Evolutionary conservation across 2,797 vertebrate genomes (phyloP).

Genomic region (Mus caroli): DNA sequence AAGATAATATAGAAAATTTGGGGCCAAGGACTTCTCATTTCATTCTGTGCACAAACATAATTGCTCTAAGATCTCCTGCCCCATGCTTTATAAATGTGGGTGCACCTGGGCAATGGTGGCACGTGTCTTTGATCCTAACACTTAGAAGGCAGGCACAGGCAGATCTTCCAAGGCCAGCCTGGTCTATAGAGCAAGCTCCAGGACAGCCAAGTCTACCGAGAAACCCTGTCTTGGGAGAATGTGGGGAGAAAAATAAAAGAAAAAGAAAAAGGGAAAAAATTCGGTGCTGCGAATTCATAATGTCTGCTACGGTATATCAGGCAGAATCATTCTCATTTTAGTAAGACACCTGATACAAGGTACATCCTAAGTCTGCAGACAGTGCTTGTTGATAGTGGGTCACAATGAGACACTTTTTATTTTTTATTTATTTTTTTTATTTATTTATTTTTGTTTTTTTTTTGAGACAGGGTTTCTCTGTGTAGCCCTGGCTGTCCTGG

Average conservation of each 20-base stretch:
- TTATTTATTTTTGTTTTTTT: too few species aligned
- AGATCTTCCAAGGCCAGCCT: background rate
- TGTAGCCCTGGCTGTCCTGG: too few species aligned
- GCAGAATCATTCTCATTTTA: background rate
- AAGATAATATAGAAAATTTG: slow-evolving; percentile 15
- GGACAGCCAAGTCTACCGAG: background rate
- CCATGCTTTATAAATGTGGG: background rate
- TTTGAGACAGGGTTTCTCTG: too few species aligned
- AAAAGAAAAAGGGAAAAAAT: background rate
- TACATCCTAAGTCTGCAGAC: background rate
- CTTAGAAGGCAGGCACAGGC: background rate
- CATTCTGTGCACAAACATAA: background rate
- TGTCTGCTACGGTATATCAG: background rate
- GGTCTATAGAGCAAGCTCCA: background rate
- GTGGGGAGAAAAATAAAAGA: background rate
- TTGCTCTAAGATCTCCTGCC: background rate
- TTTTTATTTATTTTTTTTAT: too few species aligned
- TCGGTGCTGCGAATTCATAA: background rate
- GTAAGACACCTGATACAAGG: background rate
- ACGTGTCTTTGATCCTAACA: background rate
- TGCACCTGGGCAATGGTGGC: background rate
- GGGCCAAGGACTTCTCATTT: background rate
- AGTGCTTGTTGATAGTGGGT: background rate
- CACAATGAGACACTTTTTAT: background rate
- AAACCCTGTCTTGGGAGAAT: too few species aligned